Base-by-base conservation (phyloP, 2,888 invertebrate species). In the Lithophane leautieri region DNA sequence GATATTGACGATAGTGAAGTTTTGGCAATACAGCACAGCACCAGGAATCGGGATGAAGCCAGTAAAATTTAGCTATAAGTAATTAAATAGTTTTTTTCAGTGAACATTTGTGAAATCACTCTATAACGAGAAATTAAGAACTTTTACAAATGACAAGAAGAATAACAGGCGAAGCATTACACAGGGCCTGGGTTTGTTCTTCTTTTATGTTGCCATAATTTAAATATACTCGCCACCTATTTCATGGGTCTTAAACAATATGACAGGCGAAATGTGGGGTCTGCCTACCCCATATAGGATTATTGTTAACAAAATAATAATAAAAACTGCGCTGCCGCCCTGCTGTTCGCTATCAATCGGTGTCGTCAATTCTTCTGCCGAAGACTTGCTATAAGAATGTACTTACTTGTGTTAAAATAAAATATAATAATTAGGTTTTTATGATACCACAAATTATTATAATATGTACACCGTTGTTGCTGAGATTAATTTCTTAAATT, bases 371-470 rank as follows among this genome's bases (percentile, higher is more conserved):
- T n/a, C 28, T 25, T 50, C 14, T 11, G 50, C 52, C 40, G 44
- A 52, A 14, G 14, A 70, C 22, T 81, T 73, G 73, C 77, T 50
- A 19, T 77, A 63, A n/a, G 4, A 56, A 63, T 14, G 1, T n/a
- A n/a, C n/a, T 52, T 69, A n/a, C 34, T 54, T 71, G 40, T 54
- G n/a, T 62, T 40, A 52, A 42, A 79, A 34, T 34, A 34, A 34
- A 34, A 6, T 34, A 34, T 34, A 34, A 34, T 34, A 34, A 34
- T 34, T 34, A 34, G 34, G 34, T 34, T 4, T 34, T 4, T 34
- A 34, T 34, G 34, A 34, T 34, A 34, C 34, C 6, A 34, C 34
- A 34, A 34, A 34, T 6, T 34, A 34, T 34, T 34, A 34, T 34
- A 34, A 34, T 34, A 34, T 34, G 34, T 34, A 22, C 22, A 34